Evolutionary conservation across 2,888 invertebrate species (phyloP).

Genomic region (Syrphus vitripennis): DNA sequence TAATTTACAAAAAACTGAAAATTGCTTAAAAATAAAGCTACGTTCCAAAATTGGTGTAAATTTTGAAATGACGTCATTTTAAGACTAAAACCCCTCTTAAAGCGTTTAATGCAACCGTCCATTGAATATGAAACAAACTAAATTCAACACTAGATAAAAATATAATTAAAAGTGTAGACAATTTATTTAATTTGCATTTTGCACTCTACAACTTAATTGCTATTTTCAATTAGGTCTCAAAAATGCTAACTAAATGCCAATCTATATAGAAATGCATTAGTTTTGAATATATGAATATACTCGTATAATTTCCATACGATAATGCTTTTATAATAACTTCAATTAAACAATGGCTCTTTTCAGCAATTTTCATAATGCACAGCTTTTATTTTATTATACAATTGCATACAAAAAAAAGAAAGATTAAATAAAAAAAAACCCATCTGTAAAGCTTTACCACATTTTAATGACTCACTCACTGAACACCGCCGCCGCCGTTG

Average conservation of each 20-base stretch:
- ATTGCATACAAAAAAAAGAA: neutral
- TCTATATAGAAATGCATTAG: neutral
- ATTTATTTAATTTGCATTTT: neutral
- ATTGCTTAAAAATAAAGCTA: too few relatives aligned
- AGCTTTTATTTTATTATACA: neutral
- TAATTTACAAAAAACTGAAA: too few relatives aligned
- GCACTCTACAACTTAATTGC: neutral
- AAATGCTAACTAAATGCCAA: neutral
- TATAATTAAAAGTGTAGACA: neutral
- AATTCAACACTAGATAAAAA: neutral
- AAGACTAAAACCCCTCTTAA: too few relatives aligned
- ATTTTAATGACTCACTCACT: neutral
- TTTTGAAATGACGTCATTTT: too few relatives aligned
- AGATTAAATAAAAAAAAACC: neutral
- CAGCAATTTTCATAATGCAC: constrained; percentile 15
- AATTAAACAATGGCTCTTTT: neutral
- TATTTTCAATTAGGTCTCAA: neutral
- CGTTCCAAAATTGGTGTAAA: too few relatives aligned
- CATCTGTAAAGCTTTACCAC: neutral
- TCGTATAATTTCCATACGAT: neutral
- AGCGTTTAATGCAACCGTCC: too few relatives aligned
- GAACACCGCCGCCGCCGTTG: too few relatives aligned
- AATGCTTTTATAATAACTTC: constrained; percentile 1
- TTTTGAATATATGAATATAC: too few relatives aligned
- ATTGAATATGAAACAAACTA: neutral